Evolutionary conservation across 2,888 invertebrate genomes (phyloP).

Genomic region (Oasisia sp.): DNA sequence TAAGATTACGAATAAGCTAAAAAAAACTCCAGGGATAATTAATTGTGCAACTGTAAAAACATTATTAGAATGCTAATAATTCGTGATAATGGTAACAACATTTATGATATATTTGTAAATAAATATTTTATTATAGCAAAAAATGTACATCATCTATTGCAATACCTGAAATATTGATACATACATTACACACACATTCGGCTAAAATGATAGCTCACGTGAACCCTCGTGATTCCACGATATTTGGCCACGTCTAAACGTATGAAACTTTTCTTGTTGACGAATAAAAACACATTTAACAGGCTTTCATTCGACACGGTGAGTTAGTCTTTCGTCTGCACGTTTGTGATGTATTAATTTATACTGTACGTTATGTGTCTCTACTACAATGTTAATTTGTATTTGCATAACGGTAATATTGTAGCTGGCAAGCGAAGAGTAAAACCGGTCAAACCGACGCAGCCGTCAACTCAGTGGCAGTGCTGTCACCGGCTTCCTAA

Average conservation of each 20-base stretch:
- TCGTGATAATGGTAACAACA: background rate
- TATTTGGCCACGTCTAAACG: background rate
- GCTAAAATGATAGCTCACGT: background rate
- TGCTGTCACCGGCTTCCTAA: no score
- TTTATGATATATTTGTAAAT: background rate
- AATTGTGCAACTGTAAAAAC: background rate
- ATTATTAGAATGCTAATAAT: background rate
- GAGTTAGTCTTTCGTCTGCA: background rate
- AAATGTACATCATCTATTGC: background rate
- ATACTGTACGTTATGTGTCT: background rate
- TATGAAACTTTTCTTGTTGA: background rate
- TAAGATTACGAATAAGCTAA: background rate
- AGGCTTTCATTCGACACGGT: constrained; percentile 12
- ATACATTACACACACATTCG: background rate
- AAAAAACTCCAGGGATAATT: background rate
- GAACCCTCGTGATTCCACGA: background rate
- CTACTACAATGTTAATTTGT: background rate
- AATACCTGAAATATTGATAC: background rate
- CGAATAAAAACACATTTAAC: background rate
- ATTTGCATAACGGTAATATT: background rate
- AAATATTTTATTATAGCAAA: background rate
- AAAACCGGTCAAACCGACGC: background rate
- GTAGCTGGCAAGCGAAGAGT: background rate
- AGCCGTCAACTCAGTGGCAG: no score
- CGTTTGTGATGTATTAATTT: background rate